Conservation (phyloP, 2,888 invertebrate genomes). For the Serrognathus titanus region DNA sequence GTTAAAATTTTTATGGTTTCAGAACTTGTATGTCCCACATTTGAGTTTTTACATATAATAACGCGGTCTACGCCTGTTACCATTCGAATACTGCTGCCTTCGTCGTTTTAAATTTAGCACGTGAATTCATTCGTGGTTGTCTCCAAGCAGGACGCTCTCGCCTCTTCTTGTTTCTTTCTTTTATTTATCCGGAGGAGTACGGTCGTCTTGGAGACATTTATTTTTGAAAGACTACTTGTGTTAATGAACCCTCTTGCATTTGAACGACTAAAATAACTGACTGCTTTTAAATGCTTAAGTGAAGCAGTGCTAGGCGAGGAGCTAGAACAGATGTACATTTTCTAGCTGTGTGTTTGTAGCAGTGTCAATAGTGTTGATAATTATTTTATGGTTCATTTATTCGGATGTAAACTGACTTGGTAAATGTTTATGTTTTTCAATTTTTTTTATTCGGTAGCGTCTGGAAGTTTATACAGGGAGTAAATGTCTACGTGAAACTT, state of each 20-base stretch:
- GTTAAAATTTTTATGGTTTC: no score
- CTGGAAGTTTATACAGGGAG: no score
- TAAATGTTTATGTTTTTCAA: neutral
- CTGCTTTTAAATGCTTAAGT: constrained; percentile 5
- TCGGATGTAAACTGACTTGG: neutral
- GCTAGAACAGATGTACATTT: constrained; percentile 14
- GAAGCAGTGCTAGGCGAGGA: constrained; percentile 2
- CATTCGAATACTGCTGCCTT: no score
- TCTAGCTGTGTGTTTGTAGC: constrained; percentile 5
- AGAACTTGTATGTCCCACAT: no score
- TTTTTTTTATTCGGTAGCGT: no score
- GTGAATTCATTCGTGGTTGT: constrained; percentile 4
- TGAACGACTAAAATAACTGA: constrained; percentile 17
- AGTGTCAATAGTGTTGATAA: constrained; percentile 1
- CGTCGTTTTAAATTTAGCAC: constrained; percentile 14
- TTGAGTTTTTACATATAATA: no score
- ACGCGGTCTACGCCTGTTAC: no score
- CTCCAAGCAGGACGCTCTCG: neutral
- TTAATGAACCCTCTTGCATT: constrained; percentile 28
- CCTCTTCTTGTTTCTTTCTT: constrained; percentile 7
- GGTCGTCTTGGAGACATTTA: constrained; percentile 31
- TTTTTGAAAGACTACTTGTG: constrained; percentile 27
- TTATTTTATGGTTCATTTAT: neutral
- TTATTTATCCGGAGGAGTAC: constrained; percentile 4
- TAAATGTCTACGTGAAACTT: no score